Evolutionary conservation across 2,113 vertebrate species (phyloP).

Genomic region (Tympanuchus pallidicinctus): DNA sequence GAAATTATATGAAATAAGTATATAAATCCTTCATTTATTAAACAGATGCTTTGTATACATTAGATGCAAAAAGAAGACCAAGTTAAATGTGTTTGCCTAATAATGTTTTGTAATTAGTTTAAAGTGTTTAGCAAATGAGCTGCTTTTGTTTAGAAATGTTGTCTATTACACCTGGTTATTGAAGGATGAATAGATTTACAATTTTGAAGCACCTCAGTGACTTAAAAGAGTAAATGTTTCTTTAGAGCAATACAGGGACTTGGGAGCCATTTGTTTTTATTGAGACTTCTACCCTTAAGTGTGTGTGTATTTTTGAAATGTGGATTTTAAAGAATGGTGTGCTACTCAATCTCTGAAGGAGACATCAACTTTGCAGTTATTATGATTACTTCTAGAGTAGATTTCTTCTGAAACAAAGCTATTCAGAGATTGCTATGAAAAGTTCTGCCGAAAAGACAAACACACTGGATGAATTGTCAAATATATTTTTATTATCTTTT

Average conservation of each 20-base stretch:
- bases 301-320: neutral
- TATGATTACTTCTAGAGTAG: neutral
- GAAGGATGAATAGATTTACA: neutral
- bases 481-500: neutral
- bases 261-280: neutral
- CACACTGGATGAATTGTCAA: neutral
- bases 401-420: neutral
- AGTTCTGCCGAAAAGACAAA: neutral
- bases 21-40: neutral
- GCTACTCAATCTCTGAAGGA: neutral
- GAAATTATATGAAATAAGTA: neutral
- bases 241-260: neutral
- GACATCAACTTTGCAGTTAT: neutral
- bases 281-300: neutral
- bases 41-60: neutral
- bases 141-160: neutral
- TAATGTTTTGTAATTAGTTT: neutral
- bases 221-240: neutral
- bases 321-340: neutral
- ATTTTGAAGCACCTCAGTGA: neutral
- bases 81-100: neutral
- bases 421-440: neutral
- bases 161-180: neutral
- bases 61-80: neutral
- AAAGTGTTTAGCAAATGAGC: neutral